Evolutionary conservation across 1,140 invertebrate species (phyloP), one percentile per base, ranked within the genome.

Genomic region (Hyposmocoma kahamanoa): DNA sequence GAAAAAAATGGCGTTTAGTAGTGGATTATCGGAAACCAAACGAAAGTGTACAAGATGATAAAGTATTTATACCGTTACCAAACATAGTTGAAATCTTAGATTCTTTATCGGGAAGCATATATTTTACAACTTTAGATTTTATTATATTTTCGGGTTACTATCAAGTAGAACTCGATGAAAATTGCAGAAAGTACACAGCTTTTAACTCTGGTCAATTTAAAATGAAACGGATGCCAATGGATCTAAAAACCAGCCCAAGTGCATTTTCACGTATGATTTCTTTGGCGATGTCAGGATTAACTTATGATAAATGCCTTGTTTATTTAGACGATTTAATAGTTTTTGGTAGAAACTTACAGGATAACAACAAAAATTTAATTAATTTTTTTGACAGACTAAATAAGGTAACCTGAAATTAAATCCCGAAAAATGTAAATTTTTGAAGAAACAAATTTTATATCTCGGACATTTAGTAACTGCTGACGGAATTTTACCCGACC

Each of bases 251-350:
- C 0, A 54, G 49, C 20, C 48, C 55, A 9, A 54, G 24, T 42
- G 22, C 49, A n/a, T 62, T 62, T 22, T 52, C 43, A 1, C 11
- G 52, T 42, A 32, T 55, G 19, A 58, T 62, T 42, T 55, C 52
- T 18, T n/a, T 62, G 0, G 59, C 55, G 9, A 53, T 62, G 49
- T 15, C 55, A 10, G 49, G 55, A n/a, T 36, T 62, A 32, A 50
- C 22, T 11, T 53, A 57, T 15, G 52, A 62, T 1, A 57, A 58
- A 44, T 65, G 61, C 50, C 65, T 73, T 34, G 64, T 84, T 15
- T 87, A 85, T 48, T 36, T 79, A 21, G 82, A 87, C 52, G 78
- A 86, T 48, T 62, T 88, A 0, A 56, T 88, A 0, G 49, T 80
- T 18, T 77, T 62, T 36, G 45, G 56, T 1, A n/a, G 39, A 4